Evolutionary conservation across 2,797 vertebrate genomes (phyloP).

Genomic region (Taeniopygia guttata): DNA sequence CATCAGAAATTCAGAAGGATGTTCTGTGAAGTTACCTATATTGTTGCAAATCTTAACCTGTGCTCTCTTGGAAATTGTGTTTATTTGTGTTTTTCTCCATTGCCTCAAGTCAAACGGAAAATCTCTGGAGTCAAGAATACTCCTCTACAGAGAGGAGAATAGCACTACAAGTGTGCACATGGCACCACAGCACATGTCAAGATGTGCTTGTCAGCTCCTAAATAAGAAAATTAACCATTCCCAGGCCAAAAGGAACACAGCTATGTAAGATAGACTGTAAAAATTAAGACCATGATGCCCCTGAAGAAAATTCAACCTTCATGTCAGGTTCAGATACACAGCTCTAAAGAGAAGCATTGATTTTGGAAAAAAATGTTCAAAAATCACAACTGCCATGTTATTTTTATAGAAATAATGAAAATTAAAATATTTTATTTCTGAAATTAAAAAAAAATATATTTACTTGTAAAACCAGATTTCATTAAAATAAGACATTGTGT

Average conservation of each 20-base stretch:
- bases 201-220: neutral
- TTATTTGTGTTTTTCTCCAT: neutral
- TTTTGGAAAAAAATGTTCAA: neutral
- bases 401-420: neutral
- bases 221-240: neutral
- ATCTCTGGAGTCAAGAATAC: neutral
- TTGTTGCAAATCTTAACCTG: neutral
- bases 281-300: neutral
- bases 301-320: neutral
- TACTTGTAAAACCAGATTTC: neutral
- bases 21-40: neutral
- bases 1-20: neutral
- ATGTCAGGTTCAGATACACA: neutral
- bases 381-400: neutral
- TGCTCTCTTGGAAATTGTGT: neutral
- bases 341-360: neutral
- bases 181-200: neutral
- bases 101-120: neutral
- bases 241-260: neutral
- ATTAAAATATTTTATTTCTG: neutral
- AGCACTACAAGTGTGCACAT: neutral
- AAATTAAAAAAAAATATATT: neutral
- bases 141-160: neutral
- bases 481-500: neutral
- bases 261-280: neutral